Percentiles rank a stretch among this genome's conserved stretches.
phyloP scores from a whole-genome alignment of 1,140 invertebrate species.

The Macrobrachium nipponense region DNA sequence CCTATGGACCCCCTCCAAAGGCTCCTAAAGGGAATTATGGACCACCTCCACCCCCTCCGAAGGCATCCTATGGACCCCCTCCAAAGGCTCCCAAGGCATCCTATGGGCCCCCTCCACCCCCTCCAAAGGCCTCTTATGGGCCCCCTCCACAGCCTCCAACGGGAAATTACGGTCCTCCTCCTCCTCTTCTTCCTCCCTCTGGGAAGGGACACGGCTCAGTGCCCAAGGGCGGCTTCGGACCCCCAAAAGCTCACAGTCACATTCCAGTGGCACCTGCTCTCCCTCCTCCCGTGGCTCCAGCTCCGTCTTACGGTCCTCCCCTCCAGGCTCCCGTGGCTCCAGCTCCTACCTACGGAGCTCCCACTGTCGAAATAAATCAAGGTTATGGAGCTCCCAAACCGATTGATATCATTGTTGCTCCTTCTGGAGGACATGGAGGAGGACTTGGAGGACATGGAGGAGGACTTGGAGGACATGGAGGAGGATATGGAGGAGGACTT shows the following conservation, averaged over 20 bases:
- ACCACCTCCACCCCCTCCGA: too few species aligned
- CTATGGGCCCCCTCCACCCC: conserved; percentile 6
- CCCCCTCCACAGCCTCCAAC: neutral
- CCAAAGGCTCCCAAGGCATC: neutral
- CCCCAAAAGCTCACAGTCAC: neutral
- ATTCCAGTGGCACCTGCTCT: neutral
- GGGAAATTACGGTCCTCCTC: neutral
- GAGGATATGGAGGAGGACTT: too few species aligned
- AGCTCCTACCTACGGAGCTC: neutral
- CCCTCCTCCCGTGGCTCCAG: conserved; percentile 10
- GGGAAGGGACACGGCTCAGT: neutral
- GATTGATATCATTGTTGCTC: too few species aligned
- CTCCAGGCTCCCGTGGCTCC: conserved; percentile 18
- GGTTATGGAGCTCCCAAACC: conserved; percentile 36
- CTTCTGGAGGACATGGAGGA: too few species aligned
- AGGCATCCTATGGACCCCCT: too few species aligned
- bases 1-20: neutral
- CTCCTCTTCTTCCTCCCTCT: neutral
- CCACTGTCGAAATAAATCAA: too few species aligned
- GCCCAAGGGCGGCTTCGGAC: neutral
- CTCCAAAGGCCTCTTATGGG: conserved; percentile 11
- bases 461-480: too few species aligned
- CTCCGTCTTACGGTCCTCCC: conserved; percentile 8
- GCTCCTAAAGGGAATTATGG: neutral
- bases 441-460: too few species aligned